Evolutionary conservation across 2,797 vertebrate genomes (phyloP), one percentile per base, ranked within the genome.

Genomic region (Bovichtus variegatus): DNA sequence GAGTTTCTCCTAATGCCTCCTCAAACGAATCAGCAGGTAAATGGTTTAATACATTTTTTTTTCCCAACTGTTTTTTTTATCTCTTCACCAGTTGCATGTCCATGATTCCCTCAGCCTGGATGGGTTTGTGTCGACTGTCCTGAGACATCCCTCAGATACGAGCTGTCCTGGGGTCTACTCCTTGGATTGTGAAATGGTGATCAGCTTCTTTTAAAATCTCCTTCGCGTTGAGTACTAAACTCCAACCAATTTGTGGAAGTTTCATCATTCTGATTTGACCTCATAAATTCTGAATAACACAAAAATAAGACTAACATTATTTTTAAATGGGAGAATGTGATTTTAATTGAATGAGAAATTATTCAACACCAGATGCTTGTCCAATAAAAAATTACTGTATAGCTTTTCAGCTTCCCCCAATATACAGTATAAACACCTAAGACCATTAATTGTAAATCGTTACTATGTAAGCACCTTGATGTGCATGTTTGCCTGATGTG

Each of bases 181-280:
- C 4, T 15, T 97, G 73, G 92, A 94, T 82, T 97, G 96, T 60
- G 95, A 97, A 87, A 95, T 88, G 94, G 96, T 96, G 83, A 83
- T 53, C 18, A n/a, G 15, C 19, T 19, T 43, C 63, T 71, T 61
- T 49, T 19, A n/a, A 31, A n/a, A 36, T 18, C 3, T 5, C 18
- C 13, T 16, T 11, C 9, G 16, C 21, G 7, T 76, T 31, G 13
- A 44, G 18, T 18, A 53, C 18, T 3, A 23, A 15, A 36, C 7
- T 2, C 8, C 9, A 64, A 9, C 16, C 57, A 0, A 18, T n/a
- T 49, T 76, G 2, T 58, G 16, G 18, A 59, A 9, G 19, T 64
- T 59, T 41, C 5, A n/a, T 55, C 41, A 65, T 12, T 21, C 12
- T 38, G 4, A 27, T 38, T 41, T 4, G n/a, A 15, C 19, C 5